Percentiles rank a stretch among this genome's conserved stretches.
Evolutionary conservation across 2,888 invertebrate species (phyloP).

Genomic region (Agrochola litura): DNA sequence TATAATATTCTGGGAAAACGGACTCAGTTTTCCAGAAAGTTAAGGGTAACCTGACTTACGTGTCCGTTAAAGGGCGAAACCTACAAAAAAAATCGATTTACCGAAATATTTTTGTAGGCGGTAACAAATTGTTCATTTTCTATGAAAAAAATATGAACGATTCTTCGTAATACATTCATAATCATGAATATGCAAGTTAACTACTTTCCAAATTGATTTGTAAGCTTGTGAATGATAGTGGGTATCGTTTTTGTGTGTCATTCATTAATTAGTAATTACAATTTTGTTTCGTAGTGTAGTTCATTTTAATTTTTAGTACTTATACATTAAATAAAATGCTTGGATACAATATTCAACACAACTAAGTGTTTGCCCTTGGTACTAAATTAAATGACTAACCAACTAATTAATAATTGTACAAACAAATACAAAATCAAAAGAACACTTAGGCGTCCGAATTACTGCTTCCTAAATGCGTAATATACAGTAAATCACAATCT

Average conservation of each 20-base stretch:
- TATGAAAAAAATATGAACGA: slow-evolving; percentile 23
- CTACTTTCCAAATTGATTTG: slow-evolving; percentile 30
- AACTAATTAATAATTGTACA: no score
- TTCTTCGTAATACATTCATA: slow-evolving; percentile 14
- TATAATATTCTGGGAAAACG: slow-evolving; percentile 21
- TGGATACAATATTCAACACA: no score
- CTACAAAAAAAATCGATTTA: slow-evolving; percentile 16
- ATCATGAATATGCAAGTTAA: not conserved
- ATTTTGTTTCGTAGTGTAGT: not conserved
- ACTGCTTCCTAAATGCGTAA: no score
- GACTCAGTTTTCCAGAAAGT: slow-evolving; percentile 20
- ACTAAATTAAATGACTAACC: not conserved
- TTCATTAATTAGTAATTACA: not conserved
- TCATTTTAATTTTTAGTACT: not conserved
- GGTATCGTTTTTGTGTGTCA: not conserved
- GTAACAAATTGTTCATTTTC: slow-evolving; percentile 23
- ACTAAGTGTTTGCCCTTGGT: not conserved
- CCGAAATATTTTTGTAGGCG: slow-evolving; percentile 21
- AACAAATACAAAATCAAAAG: no score
- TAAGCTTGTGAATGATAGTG: slow-evolving; percentile 6
- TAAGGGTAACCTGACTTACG: slow-evolving; percentile 24
- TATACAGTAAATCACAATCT: no score
- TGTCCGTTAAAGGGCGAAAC: slow-evolving; percentile 1
- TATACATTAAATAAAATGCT: not conserved
- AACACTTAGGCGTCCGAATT: no score